Conservation (phyloP, 2,888 invertebrate species). For the Polylopha cassiicola region DNA sequence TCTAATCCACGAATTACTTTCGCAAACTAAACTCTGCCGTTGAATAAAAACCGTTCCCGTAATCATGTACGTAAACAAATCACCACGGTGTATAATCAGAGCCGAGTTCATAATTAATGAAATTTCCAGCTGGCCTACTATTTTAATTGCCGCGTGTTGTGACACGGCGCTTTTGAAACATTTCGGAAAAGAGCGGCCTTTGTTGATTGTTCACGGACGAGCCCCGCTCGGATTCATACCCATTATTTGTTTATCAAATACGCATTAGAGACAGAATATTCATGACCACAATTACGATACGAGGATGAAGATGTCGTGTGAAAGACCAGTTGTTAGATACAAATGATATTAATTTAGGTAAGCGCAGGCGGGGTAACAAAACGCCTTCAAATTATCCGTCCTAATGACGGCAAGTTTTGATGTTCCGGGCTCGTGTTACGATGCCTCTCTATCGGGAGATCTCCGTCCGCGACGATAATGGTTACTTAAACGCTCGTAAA, state of each 20-base stretch:
- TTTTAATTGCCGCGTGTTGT: conserved; percentile 72
- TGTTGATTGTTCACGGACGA: conserved; percentile 69
- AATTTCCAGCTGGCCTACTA: conserved; percentile 73
- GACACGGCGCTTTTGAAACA: conserved; percentile 69
- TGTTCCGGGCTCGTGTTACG: conserved; percentile 45
- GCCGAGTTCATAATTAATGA: conserved; percentile 68
- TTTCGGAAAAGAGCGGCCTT: conserved; percentile 67
- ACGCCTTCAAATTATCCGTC: conserved; percentile 52
- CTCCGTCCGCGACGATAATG: conserved; percentile 46
- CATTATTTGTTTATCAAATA: conserved; percentile 75
- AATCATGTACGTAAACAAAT: conserved; percentile 57
- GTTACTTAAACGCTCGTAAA: conserved; percentile 52
- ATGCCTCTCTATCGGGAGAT: conserved; percentile 49
- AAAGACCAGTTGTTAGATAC: conserved; percentile 56
- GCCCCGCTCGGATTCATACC: conserved; percentile 41
- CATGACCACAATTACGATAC: conserved; percentile 49
- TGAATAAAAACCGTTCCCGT: conserved; percentile 35
- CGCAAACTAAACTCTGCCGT: conserved; percentile 23
- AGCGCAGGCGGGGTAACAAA: conserved; percentile 49
- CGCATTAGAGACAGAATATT: conserved; percentile 57
- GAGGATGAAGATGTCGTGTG: conserved; percentile 72
- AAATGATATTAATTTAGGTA: conserved; percentile 68
- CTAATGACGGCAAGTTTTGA: conserved; percentile 57
- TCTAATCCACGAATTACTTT: conserved; percentile 4
- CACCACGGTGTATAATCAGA: conserved; percentile 59